Evolutionary conservation across 2,113 vertebrate species (phyloP), one percentile per base, ranked within the genome.

Genomic region (Chlamydotis undulata): DNA sequence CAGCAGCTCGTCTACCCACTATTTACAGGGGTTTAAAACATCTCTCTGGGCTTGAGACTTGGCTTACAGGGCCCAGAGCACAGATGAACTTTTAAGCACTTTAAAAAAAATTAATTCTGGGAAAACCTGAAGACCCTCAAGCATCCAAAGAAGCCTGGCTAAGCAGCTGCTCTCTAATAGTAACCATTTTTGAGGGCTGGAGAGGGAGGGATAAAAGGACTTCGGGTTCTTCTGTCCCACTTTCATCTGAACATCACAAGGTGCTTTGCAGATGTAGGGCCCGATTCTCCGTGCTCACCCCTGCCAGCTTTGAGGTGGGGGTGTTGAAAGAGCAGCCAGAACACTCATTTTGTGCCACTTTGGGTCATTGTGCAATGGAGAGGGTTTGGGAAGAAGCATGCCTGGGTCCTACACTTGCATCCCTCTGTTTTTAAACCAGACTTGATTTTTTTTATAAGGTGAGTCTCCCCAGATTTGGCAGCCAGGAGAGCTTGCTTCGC

Each of bases 1-100:
- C 90, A 59, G 73, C 71, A 89, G 75, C 75, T 92, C 74, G 2
- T 79, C 91, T 86, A 31, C 63, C 78, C 53, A 4, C 25, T 86
- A 49, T 90, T 94, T 93, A 91, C 61, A 83, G 90, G 81, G 71
- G 77, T 90, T 92, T 92, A 55, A 81, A 79, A 64, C 88, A 86
- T 84, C 82, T 11, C 1, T 65, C 63, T 50, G 53, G 41, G 41
- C n/a, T 80, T 23, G n/a, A 83, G 83, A 47, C 71, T 93, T 61
- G 74, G 39, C 43, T 93, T 93, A 92, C 91, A 95, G 83, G 65
- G 83, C 67, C 88, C 83, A 83, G 53, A 94, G 45, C 76, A 80
- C 85, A 95, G 76, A 94, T 68, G 71, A 55, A 68, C 43, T 93
- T 67, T 91, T 50, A 91, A 89, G 91, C 37, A 45, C 37, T 82